Evolutionary conservation across 2,888 invertebrate species (phyloP).

Genomic region (Epirrhoe tristata): DNA sequence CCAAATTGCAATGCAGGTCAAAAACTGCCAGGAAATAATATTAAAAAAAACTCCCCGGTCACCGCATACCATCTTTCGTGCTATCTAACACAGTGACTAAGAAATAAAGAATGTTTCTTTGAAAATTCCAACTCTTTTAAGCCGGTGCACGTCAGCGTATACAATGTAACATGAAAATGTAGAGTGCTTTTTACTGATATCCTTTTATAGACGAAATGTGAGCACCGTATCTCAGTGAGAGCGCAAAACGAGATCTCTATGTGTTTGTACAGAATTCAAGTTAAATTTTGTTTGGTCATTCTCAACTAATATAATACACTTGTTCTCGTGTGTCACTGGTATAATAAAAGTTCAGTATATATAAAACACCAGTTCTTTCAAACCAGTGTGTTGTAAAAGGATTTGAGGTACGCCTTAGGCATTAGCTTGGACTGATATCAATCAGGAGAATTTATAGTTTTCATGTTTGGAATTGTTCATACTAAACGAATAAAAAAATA

Average conservation of each 20-base stretch:
- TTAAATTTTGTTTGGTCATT: neutral
- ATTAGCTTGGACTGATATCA: too few relatives aligned
- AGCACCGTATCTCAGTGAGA: constrained; percentile 1
- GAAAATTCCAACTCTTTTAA: constrained; percentile 10
- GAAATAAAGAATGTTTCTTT: neutral
- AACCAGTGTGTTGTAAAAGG: too few relatives aligned
- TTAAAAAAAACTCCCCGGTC: too few relatives aligned
- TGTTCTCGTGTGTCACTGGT: neutral
- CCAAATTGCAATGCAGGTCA: too few relatives aligned
- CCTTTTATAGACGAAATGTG: constrained; percentile 13
- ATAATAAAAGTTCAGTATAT: too few relatives aligned
- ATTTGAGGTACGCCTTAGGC: too few relatives aligned
- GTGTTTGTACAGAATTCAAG: neutral
- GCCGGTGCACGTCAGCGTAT: constrained; percentile 3
- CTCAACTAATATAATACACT: neutral
- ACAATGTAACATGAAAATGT: constrained; percentile 14
- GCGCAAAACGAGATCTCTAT: neutral
- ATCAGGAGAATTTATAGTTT: too few relatives aligned
- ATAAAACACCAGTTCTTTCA: too few relatives aligned
- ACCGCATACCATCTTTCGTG: too few relatives aligned
- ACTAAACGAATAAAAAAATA: too few relatives aligned
- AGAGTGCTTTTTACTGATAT: constrained; percentile 12
- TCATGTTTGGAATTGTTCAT: too few relatives aligned
- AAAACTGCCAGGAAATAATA: too few relatives aligned
- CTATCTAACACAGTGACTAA: neutral